phyloP scores from a whole-genome alignment of 1,140 invertebrate species.

The Hyles vespertilio region DNA sequence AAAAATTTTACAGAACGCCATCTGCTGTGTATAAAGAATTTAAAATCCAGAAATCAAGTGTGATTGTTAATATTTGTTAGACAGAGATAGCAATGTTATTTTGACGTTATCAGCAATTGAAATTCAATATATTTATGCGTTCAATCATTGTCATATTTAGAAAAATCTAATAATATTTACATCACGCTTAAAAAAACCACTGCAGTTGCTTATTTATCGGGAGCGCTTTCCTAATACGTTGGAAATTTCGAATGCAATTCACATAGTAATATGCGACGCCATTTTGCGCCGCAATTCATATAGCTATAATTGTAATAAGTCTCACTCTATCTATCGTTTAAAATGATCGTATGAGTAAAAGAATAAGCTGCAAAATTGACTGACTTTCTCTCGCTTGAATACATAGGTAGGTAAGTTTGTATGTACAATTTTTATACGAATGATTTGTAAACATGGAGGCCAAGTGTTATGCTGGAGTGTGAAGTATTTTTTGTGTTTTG shows the following conservation, averaged over 20 bases:
- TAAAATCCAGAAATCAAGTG: no score
- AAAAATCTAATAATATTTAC: no score
- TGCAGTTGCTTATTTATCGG: no score
- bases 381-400: constrained; percentile 51
- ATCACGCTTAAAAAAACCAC: no score
- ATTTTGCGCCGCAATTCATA: constrained; percentile 60
- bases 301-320: constrained; percentile 46
- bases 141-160: no score
- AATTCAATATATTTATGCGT: no score
- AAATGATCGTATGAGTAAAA: constrained; percentile 37
- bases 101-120: no score
- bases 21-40: no score
- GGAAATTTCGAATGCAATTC: background rate
- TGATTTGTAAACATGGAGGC: constrained; percentile 74
- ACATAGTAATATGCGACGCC: constrained; percentile 39
- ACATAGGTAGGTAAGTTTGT: constrained; percentile 29
- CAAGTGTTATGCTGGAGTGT: constrained; percentile 46
- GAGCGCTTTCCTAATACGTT: no score
- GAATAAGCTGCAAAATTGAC: constrained; percentile 51
- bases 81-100: no score
- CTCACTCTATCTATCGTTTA: constrained; percentile 49
- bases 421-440: constrained; percentile 58
- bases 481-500: constrained; percentile 29
- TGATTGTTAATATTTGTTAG: no score
- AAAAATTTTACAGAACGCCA: no score